Conservation (phyloP, 2,797 vertebrate species). For the Acipenser oxyrinchus region DNA sequence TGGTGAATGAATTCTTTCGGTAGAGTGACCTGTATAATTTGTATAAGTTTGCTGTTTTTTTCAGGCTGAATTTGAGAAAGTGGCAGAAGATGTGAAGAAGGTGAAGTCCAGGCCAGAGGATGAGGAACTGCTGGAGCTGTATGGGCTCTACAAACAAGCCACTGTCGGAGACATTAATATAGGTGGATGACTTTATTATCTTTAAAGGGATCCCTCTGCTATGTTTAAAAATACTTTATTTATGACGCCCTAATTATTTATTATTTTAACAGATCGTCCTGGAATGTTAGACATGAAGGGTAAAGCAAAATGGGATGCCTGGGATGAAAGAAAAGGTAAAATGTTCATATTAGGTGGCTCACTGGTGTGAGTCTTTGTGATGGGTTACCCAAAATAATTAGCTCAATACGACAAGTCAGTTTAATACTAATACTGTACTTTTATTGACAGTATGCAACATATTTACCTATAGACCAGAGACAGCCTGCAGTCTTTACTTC, state of each 20-base stretch:
- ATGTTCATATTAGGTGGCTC: too few relatives aligned
- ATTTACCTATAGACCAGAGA: too few relatives aligned
- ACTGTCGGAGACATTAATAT: conserved; percentile 73
- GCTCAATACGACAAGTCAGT: too few relatives aligned
- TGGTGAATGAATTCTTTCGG: too few relatives aligned
- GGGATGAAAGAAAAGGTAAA: conserved; percentile 82
- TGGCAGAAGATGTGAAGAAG: conserved; percentile 75
- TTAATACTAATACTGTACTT: too few relatives aligned
- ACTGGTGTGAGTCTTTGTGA: too few relatives aligned
- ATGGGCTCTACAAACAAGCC: conserved; percentile 86
- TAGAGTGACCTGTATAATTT: too few relatives aligned
- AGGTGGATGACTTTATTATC: conserved; percentile 45
- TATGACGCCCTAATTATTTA: too few relatives aligned
- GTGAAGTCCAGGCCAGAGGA: conserved; percentile 76
- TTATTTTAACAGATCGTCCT: conserved; percentile 61
- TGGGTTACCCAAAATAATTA: too few relatives aligned
- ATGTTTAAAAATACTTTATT: neutral
- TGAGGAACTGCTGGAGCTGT: conserved; percentile 80
- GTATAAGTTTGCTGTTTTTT: neutral
- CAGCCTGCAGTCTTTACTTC: too few relatives aligned
- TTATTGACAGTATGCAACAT: too few relatives aligned
- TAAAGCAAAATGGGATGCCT: conserved; percentile 90
- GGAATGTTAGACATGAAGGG: conserved; percentile 73
- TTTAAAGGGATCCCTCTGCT: neutral
- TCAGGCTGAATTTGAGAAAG: conserved; percentile 77